Base-by-base conservation (phyloP, 2,888 invertebrate species). In the Dolichopus griseipennis region DNA sequence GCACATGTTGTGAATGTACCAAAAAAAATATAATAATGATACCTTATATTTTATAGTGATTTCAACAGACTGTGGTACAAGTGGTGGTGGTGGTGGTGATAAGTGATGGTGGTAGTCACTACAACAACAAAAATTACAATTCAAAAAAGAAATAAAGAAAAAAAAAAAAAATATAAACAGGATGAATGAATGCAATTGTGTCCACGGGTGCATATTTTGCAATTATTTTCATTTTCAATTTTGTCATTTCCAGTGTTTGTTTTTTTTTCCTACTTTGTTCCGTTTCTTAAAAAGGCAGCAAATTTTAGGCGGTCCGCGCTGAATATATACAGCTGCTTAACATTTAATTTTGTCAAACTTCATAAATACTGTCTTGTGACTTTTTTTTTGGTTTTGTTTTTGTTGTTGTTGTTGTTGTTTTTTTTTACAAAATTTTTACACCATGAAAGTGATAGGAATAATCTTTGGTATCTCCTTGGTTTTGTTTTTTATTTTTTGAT, bases 131-230 rank as follows among this genome's bases (percentile, higher is more conserved):
- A 27, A 27, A 27, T n/a, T n/a, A n/a, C n/a, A n/a, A n/a, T n/a
- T n/a, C 27, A 27, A 27, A 27, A 27, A 27, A 52, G n/a, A 52
- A 52, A 18, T 15, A 52, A 1, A 52, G 18, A 18, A 52, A 52
- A 52, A 18, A 18, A 52, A 7, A n/a, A 52, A 52, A 52, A 12
- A 18, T 18, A 1, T 3, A 18, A 52, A 52, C 52, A 52, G 52
- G 52, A 52, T 52, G 52, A 52, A 52, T 52, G 52, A 52, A 52
- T 52, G 52, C 52, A 52, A 52, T 52, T 52, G 52, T 52, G 52
- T 52, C 52, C 52, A 52, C 52, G 52, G 15, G 52, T 52, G 52
- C 52, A 52, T 52, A 52, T 52, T 18, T 52, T 52, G 52, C 18
- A 52, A 52, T 52, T 52, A 41, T 15, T 41, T 41, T 41, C 15